A percentile compares a stretch with the other conserved stretches of the same genome.
These are phyloP conservation scores for Tadarida brasiliensis DNA, from an alignment of 2,797 vertebrate genomes.

Conservation along the genomic window DNA sequence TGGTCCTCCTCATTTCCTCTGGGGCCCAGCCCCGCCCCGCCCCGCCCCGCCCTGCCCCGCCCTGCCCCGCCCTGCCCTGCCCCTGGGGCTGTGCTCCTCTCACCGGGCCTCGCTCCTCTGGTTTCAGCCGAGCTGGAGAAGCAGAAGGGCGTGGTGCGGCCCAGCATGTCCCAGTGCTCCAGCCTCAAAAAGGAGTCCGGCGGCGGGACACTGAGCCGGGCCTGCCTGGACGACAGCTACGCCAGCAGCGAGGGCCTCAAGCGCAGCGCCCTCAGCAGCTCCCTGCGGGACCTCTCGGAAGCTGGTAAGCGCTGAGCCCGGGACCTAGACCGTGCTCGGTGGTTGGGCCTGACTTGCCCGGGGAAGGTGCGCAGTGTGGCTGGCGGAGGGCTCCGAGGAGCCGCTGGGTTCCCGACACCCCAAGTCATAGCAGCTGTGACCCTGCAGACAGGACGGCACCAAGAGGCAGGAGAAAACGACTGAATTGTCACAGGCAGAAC, in stretches of 20 bases:
- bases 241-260: slow-evolving; percentile 95
- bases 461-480: slow-evolving; percentile 76
- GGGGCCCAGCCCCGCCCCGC: not conserved
- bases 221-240: slow-evolving; percentile 97
- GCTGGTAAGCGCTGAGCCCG: slow-evolving; percentile 91
- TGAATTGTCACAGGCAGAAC: slow-evolving; percentile 44
- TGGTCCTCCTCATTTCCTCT: not conserved
- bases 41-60: not conserved
- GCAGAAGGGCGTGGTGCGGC: slow-evolving; percentile 96
- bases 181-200: slow-evolving; percentile 95
- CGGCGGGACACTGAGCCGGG: slow-evolving; percentile 93
- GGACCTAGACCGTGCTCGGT: not conserved
- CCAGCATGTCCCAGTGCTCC: slow-evolving; percentile 95
- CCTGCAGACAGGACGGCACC: slow-evolving; percentile 67
- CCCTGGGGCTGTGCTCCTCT: not conserved
- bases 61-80: accelerated
- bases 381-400: not conserved
- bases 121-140: slow-evolving; percentile 96
- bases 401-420: not conserved
- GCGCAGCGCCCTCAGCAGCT: slow-evolving; percentile 97
- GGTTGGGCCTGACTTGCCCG: not conserved
- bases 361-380: not conserved
- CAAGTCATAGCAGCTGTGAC: not conserved
- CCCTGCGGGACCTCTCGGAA: slow-evolving; percentile 96
- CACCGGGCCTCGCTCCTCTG: not conserved